These are phyloP conservation scores for Porites evermanni DNA, from an alignment of 92 coral and sea anemone species.

Conservation along the genomic window DNA sequence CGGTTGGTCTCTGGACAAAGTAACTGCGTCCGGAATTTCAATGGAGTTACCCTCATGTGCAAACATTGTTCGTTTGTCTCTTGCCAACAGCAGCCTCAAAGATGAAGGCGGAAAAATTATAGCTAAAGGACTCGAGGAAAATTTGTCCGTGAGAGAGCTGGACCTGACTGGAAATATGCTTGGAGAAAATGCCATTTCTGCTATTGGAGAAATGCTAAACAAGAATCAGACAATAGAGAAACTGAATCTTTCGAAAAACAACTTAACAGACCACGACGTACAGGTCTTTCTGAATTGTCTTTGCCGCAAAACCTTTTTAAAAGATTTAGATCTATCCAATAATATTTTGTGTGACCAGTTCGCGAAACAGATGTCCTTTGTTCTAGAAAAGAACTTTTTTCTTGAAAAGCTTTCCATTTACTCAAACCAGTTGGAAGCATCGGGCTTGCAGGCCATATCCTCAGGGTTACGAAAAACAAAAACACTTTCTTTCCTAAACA, in stretches of 20 bases:
- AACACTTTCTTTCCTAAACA: constrained; percentile 67
- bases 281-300: constrained; percentile 55
- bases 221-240: constrained; percentile 56
- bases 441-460: constrained; percentile 76
- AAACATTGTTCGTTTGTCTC: constrained; percentile 58
- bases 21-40: constrained; percentile 52
- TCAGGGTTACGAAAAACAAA: constrained; percentile 63
- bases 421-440: constrained; percentile 79
- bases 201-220: constrained; percentile 71
- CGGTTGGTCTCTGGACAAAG: constrained; percentile 54
- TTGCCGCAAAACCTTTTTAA: constrained; percentile 55
- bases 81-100: constrained; percentile 74
- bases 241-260: constrained; percentile 74
- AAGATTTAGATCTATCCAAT: constrained; percentile 71
- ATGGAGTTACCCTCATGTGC: constrained; percentile 43
- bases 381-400: constrained; percentile 45
- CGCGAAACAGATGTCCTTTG: constrained; percentile 49
- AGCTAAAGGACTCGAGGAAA: constrained; percentile 69
- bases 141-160: constrained; percentile 66
- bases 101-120: constrained; percentile 79
- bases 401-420: constrained; percentile 69
- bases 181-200: constrained; percentile 51
- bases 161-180: constrained; percentile 80
- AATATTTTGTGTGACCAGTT: constrained; percentile 79
- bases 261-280: constrained; percentile 70